A percentile compares a stretch with the other conserved stretches of the same genome.
phyloP scores from a whole-genome alignment of 2,888 invertebrate species.

The Sepiola atlantica region DNA sequence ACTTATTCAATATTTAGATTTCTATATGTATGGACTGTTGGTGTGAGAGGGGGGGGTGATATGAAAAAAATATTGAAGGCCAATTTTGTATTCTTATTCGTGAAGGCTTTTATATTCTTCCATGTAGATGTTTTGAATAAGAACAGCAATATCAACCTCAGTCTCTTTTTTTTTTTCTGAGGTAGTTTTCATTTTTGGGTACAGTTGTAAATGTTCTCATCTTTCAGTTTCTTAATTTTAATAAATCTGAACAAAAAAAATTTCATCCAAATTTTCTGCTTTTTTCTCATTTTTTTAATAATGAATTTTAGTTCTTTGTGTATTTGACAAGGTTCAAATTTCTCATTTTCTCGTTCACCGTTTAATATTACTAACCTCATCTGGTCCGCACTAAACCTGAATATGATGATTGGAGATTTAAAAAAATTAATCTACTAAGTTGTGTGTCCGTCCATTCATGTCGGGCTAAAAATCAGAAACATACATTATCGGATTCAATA shows the following conservation, averaged over 20 bases:
- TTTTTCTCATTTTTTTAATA: neutral
- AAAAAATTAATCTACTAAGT: too few relatives aligned
- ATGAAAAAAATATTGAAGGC: neutral
- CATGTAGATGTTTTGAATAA: neutral
- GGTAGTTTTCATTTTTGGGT: too few relatives aligned
- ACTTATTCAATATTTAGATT: neutral
- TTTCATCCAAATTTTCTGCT: neutral
- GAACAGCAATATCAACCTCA: neutral
- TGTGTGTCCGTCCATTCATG: too few relatives aligned
- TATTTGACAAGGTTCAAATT: neutral
- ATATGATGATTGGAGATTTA: too few relatives aligned
- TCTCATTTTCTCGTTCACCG: too few relatives aligned
- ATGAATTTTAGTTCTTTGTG: neutral
- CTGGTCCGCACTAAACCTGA: too few relatives aligned
- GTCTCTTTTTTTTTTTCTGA: neutral
- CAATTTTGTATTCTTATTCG: neutral
- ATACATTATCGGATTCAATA: too few relatives aligned
- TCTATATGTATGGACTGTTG: neutral
- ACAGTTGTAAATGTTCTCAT: constrained; percentile 11
- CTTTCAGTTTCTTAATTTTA: constrained; percentile 12
- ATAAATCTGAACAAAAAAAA: neutral
- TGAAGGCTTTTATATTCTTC: neutral
- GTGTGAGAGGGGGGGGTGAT: neutral
- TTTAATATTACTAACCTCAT: neutral
- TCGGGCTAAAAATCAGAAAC: too few relatives aligned